Conservation (phyloP, 2,888 invertebrate species). For the Lasius platythorax region DNA sequence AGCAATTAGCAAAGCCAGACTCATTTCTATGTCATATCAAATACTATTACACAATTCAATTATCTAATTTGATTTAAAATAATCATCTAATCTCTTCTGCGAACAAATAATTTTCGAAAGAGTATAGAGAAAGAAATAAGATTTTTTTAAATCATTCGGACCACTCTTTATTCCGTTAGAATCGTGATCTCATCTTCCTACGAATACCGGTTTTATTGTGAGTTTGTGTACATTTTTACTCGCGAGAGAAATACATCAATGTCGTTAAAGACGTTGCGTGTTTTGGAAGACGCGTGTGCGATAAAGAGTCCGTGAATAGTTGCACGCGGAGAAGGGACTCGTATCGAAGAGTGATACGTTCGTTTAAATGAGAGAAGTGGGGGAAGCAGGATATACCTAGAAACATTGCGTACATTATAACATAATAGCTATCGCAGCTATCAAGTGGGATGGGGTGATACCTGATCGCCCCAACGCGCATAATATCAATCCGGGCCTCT, state of each 20-base stretch:
- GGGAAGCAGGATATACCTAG: constrained; percentile 20
- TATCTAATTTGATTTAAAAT: background rate
- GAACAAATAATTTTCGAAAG: background rate
- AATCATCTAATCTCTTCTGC: background rate
- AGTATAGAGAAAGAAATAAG: background rate
- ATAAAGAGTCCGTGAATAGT: constrained; percentile 1
- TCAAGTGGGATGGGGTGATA: background rate
- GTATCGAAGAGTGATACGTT: background rate
- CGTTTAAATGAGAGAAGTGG: background rate
- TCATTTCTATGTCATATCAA: background rate
- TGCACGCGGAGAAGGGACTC: background rate
- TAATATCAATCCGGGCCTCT: background rate
- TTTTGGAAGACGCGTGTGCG: background rate
- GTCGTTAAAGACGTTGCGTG: constrained; percentile 25
- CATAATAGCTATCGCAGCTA: background rate
- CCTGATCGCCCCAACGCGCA: background rate
- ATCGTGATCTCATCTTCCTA: background rate
- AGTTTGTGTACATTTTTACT: background rate
- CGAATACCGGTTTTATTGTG: constrained; percentile 14
- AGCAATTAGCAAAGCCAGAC: background rate
- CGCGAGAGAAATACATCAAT: background rate
- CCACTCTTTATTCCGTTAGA: background rate
- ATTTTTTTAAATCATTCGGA: background rate
- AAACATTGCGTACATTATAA: background rate
- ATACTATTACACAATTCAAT: background rate